Conservation (phyloP, 2,113 vertebrate species). For the Scopus umbretta region DNA sequence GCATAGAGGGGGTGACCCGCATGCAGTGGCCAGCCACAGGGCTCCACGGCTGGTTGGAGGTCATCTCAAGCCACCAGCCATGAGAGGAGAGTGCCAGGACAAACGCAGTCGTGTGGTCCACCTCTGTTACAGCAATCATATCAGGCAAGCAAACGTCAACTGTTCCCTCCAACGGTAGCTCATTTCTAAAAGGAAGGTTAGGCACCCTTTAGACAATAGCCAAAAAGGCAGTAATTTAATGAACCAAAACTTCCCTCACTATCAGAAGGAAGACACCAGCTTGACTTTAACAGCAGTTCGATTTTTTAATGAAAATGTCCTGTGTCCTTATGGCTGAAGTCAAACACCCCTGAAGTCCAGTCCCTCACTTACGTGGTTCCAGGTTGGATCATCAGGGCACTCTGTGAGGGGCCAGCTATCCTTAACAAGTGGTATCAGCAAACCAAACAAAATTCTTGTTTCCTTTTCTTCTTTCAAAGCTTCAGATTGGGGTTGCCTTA, state of each 20-base stretch:
- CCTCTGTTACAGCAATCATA: background rate
- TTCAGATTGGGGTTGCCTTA: background rate
- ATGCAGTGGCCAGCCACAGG: background rate
- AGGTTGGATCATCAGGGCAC: background rate
- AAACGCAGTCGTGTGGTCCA: background rate
- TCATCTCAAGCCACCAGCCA: background rate
- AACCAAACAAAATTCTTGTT: background rate
- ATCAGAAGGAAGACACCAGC: background rate
- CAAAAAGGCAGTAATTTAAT: background rate
- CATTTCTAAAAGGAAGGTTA: background rate
- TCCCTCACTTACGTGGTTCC: fast-evolving
- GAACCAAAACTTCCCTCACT: background rate
- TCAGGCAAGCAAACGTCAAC: background rate
- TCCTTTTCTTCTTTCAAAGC: background rate
- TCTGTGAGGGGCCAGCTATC: background rate
- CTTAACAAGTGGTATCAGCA: background rate
- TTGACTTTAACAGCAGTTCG: background rate
- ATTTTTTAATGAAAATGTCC: background rate
- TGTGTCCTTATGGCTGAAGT: background rate
- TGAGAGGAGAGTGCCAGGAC: background rate
- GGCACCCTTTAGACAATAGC: background rate
- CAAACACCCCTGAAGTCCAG: background rate
- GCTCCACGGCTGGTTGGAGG: background rate
- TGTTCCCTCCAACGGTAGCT: background rate
- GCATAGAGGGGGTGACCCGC: fast-evolving